Conservation (phyloP, 2,888 invertebrate genomes). For the Hypena proboscidalis region DNA sequence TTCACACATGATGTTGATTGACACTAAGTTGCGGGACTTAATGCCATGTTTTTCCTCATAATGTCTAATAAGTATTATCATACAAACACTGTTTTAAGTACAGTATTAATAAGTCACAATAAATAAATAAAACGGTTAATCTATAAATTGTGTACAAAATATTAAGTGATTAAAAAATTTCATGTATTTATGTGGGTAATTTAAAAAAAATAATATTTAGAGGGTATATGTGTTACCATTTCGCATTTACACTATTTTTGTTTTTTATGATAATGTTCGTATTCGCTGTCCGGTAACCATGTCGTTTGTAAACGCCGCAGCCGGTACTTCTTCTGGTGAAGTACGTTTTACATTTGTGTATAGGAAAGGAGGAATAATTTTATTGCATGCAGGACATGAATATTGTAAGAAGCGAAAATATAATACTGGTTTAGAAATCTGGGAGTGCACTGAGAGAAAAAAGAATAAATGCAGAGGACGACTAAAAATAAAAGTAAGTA, state of each 20-base stretch:
- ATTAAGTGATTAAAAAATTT: neutral
- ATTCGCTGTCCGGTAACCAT: neutral
- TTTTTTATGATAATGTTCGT: neutral
- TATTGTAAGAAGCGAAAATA: neutral
- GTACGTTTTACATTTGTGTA: neutral
- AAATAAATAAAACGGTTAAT: neutral
- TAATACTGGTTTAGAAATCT: slow-evolving; percentile 1
- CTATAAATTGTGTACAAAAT: neutral
- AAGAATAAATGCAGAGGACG: neutral
- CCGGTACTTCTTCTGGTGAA: slow-evolving; percentile 1
- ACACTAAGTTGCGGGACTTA: too few relatives aligned
- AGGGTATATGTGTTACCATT: neutral
- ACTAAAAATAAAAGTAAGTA: neutral
- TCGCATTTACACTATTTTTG: slow-evolving; percentile 1
- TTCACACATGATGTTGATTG: too few relatives aligned
- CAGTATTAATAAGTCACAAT: too few relatives aligned
- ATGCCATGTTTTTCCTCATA: too few relatives aligned
- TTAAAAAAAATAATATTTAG: neutral
- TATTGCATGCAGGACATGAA: neutral
- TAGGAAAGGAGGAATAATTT: slow-evolving; percentile 1
- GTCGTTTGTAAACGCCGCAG: neutral
- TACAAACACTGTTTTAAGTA: too few relatives aligned
- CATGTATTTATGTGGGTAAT: neutral
- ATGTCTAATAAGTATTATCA: too few relatives aligned
- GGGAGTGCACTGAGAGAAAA: slow-evolving; percentile 1